Percentiles rank a stretch among this genome's conserved stretches.
phyloP scores from a whole-genome alignment of 2,888 invertebrate genomes.

The Acleris sparsana region DNA sequence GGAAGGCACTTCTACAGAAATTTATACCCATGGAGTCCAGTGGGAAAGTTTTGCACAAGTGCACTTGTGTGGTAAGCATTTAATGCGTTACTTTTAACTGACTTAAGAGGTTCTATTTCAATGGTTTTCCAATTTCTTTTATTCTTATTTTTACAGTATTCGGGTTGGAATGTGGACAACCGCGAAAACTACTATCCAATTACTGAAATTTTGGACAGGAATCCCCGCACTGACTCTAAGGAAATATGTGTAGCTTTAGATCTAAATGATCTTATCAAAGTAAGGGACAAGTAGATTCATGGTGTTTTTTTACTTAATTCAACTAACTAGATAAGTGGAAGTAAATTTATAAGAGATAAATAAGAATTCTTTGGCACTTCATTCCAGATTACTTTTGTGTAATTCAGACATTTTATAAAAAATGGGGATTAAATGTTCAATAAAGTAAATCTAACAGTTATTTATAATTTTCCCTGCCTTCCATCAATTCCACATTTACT shows the following conservation, averaged over 20 bases:
- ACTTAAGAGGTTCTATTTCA: neutral
- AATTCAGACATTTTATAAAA: slow-evolving; percentile 75
- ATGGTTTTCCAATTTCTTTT: slow-evolving; percentile 11
- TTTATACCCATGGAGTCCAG: slow-evolving; percentile 85
- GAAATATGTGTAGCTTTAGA: slow-evolving; percentile 83
- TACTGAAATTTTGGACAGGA: slow-evolving; percentile 80
- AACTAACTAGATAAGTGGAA: slow-evolving; percentile 78
- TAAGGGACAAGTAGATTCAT: slow-evolving; percentile 78
- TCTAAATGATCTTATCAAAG: slow-evolving; percentile 81
- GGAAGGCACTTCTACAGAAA: slow-evolving; percentile 86
- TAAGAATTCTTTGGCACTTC: slow-evolving; percentile 74
- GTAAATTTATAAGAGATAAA: slow-evolving; percentile 66
- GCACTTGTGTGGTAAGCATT: slow-evolving; percentile 84
- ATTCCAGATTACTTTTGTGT: slow-evolving; percentile 78
- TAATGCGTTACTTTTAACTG: too few relatives aligned
- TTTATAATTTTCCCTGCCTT: too few relatives aligned
- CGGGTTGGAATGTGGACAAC: slow-evolving; percentile 85
- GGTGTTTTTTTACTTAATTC: slow-evolving; percentile 68
- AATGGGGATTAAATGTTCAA: slow-evolving; percentile 76
- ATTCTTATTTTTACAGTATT: slow-evolving; percentile 76
- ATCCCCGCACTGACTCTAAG: slow-evolving; percentile 79
- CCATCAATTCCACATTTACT: too few relatives aligned
- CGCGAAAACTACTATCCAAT: slow-evolving; percentile 84
- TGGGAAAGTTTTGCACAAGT: slow-evolving; percentile 83
- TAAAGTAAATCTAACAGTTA: slow-evolving; percentile 51